Evolutionary conservation across 2,888 invertebrate species (phyloP).

Genomic region (Leistus spinibarbis): DNA sequence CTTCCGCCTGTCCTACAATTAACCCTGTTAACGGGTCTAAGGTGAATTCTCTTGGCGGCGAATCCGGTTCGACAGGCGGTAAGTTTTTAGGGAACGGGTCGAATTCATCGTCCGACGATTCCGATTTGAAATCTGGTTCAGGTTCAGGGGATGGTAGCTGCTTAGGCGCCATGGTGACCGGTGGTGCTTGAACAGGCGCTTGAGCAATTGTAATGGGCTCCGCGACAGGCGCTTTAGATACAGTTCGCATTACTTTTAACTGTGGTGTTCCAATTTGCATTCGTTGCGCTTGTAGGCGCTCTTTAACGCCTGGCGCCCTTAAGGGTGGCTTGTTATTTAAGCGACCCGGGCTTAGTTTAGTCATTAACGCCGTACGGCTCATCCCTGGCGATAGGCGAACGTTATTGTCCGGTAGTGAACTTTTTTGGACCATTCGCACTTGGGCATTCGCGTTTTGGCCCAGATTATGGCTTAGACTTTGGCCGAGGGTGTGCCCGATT

Average conservation of each 20-base stretch:
- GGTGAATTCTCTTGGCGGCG: constrained; percentile 71
- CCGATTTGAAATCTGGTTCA: constrained; percentile 53
- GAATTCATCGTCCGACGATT: constrained; percentile 67
- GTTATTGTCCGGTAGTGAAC: neutral
- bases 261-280: constrained; percentile 33
- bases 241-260: constrained; percentile 28
- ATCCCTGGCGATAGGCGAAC: constrained; percentile 38
- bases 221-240: neutral
- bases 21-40: constrained; percentile 73
- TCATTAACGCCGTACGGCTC: constrained; percentile 13
- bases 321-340: constrained; percentile 39
- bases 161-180: neutral
- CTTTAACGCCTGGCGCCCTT: constrained; percentile 25
- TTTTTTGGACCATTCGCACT: constrained; percentile 55
- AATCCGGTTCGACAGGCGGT: constrained; percentile 64
- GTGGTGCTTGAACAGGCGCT: neutral
- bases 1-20: constrained; percentile 65
- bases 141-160: constrained; percentile 34
- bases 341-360: constrained; percentile 13
- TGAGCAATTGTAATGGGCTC: neutral
- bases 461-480: neutral
- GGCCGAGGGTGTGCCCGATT: neutral
- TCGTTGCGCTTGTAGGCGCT: constrained; percentile 12
- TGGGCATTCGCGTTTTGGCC: constrained; percentile 57
- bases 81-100: constrained; percentile 66